Conservation (phyloP, 64 coral and sea anemone genomes). For the Stichodactyla mertensii region DNA sequence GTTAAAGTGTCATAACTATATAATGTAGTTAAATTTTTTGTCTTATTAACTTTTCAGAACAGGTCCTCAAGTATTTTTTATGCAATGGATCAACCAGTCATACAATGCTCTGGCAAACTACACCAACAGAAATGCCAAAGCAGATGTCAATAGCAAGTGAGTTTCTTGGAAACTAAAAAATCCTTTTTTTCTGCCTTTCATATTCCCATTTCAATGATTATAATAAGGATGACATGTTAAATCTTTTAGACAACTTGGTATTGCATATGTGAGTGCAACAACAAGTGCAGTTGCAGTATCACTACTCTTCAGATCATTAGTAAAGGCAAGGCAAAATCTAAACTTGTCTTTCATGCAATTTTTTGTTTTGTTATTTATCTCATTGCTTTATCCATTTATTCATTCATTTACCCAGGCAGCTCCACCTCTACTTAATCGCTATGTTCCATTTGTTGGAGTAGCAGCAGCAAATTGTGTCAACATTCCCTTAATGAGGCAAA, state of each 20-base stretch:
- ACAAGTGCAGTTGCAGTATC: conserved; percentile 79
- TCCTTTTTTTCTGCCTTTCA: no score
- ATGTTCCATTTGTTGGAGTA: conserved; percentile 91
- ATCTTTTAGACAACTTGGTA: conserved; percentile 64
- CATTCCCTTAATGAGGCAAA: conserved; percentile 92
- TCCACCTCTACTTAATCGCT: conserved; percentile 77
- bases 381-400: neutral
- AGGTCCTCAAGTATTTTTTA: conserved; percentile 83
- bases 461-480: conserved; percentile 97
- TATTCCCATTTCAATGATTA: no score
- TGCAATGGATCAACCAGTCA: conserved; percentile 99
- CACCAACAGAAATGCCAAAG: conserved; percentile 99
- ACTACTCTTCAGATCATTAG: conserved; percentile 66
- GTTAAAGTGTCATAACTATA: no score
- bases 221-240: no score
- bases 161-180: neutral
- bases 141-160: conserved; percentile 83
- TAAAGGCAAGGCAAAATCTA: conserved; percentile 40
- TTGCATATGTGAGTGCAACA: conserved; percentile 85
- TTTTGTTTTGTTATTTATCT: neutral
- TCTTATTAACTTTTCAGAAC: conserved; percentile 42
- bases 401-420: conserved; percentile 56
- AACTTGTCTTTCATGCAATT: no score
- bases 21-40: no score
- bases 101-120: conserved; percentile 98